Evolutionary conservation across 1,140 invertebrate genomes (phyloP), one percentile per base, ranked within the genome.

Genomic region (Drosophila ironensis): DNA sequence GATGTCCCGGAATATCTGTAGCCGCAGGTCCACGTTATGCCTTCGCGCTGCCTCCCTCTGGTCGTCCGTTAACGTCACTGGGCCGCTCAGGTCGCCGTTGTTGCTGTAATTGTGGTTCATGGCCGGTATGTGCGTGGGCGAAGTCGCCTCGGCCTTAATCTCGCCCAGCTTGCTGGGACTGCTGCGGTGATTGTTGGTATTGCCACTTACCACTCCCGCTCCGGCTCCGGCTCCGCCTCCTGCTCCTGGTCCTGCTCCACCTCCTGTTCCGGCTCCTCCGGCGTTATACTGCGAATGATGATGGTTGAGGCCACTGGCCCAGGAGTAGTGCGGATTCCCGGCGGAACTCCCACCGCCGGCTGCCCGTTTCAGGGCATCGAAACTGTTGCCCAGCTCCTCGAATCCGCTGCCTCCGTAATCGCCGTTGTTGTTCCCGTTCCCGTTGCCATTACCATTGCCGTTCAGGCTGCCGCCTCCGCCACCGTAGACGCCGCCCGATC

Each of bases 1-100:
- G 19, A 92, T 91, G 47, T 92, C 86, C 57, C 88, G 94, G 92
- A 90, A 94, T 92, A 91, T 90, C 72, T 91, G 87, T 48, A 90
- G 74, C 28, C 91, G 71, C 42, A 91, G 76, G 61, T 92, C 89
- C n/a, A 90, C 72, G 69, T 91, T 91, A 57, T 91, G 89, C 40
- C 66, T 78, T 3, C 91, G 90, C 12, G 91, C 91, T 35, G 91
- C 88, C 38, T 91, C 90, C 3, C 86, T 74, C 27, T 88, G 84
- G 51, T 91, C 90, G 37, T 88, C 84, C 72, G 80, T 76, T 12
- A 42, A 48, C 11, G 30, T 33, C 30, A 14, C 33, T 7, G 54
- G 19, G 1, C 38, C 17, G 4, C 7, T 25, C 5, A 33, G 6
- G 7, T 73, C 69, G 7, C 56, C 69, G 48, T 75, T 73, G 27